These are phyloP conservation scores for Plodia interpunctella DNA, from an alignment of 1,140 invertebrate species.

Conservation along the genomic window DNA sequence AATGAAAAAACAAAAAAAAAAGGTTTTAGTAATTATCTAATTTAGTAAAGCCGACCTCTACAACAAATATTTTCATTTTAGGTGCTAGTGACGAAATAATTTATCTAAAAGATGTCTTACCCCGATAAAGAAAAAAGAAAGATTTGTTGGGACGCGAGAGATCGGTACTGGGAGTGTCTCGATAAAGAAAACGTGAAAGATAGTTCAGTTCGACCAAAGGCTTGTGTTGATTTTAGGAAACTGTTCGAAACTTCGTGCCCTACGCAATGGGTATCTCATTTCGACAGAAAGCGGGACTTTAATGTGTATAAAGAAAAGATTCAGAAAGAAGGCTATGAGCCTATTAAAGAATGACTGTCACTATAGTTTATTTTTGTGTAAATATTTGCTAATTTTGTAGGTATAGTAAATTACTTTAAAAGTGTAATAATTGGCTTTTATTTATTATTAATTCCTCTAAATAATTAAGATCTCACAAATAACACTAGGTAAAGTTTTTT, in stretches of 20 bases:
- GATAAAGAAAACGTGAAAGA: constrained; percentile 80
- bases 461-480: neutral
- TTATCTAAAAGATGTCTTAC: constrained; percentile 84
- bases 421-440: constrained; percentile 38
- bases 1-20: no score
- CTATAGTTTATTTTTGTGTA: constrained; percentile 26
- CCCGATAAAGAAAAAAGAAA: constrained; percentile 88
- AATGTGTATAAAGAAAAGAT: constrained; percentile 93
- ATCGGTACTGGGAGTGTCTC: constrained; percentile 94
- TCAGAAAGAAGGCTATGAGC: constrained; percentile 90
- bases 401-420: constrained; percentile 58
- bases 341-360: constrained; percentile 65
- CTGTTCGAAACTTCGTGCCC: constrained; percentile 90
- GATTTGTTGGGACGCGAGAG: constrained; percentile 90
- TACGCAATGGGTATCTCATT: constrained; percentile 95
- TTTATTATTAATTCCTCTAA: constrained; percentile 24
- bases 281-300: constrained; percentile 93
- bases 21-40: no score
- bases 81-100: constrained; percentile 27
- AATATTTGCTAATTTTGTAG: constrained; percentile 50
- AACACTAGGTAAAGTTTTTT: neutral
- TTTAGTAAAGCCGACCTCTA: no score
- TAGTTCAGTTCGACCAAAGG: constrained; percentile 66
- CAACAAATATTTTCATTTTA: constrained; percentile 36
- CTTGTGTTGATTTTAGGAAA: constrained; percentile 85